These are phyloP conservation scores for Phaenicophaeus curvirostris DNA, from an alignment of 2,797 vertebrate species.

Conservation along the genomic window DNA sequence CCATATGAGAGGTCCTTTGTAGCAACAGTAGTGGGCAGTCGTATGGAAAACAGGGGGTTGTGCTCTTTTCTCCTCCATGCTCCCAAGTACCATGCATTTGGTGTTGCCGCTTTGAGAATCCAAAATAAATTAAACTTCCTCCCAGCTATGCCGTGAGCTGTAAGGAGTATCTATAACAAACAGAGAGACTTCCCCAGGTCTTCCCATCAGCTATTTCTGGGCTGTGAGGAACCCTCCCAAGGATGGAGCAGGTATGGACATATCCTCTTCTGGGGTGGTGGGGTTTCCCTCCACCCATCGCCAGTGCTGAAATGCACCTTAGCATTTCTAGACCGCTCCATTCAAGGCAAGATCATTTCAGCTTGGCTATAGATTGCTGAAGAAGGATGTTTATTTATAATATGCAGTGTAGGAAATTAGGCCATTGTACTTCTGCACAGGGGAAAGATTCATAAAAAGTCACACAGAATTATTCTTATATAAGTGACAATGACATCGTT, in stretches of 20 bases:
- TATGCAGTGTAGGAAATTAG: conserved; percentile 80
- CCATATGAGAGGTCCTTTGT: not conserved
- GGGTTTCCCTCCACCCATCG: not conserved
- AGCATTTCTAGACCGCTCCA: not conserved
- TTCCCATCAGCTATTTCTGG: not conserved
- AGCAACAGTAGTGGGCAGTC: not conserved
- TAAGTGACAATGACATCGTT: conserved; percentile 87
- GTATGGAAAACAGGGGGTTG: not conserved
- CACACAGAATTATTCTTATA: conserved; percentile 85
- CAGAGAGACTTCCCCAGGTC: not conserved
- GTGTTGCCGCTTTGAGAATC: not conserved
- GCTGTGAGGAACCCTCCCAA: not conserved
- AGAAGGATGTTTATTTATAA: conserved; percentile 82
- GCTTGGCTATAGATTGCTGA: conserved; percentile 64
- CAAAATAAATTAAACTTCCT: not conserved
- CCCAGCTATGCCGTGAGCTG: not conserved
- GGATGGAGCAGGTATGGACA: not conserved
- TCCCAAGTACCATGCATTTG: not conserved
- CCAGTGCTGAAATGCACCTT: not conserved
- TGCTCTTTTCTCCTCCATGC: not conserved
- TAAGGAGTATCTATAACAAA: not conserved
- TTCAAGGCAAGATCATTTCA: conserved; percentile 42
- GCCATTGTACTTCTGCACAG: conserved; percentile 83
- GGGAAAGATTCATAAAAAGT: conserved; percentile 87
- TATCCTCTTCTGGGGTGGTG: not conserved